Evolutionary conservation across 2,888 invertebrate genomes (phyloP).

Genomic region (Perizoma affinitatum): DNA sequence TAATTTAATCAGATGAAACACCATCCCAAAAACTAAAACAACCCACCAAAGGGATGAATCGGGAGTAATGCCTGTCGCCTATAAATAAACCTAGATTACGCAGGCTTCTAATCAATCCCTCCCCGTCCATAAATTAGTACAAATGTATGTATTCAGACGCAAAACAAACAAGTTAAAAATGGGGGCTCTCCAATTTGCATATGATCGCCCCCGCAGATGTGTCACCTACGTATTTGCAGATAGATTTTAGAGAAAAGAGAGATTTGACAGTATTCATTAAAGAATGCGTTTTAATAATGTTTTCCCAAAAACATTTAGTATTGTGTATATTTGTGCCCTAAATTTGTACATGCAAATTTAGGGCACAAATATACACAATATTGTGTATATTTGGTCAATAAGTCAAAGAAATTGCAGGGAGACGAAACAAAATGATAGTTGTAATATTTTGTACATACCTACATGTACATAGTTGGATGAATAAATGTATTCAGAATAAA

Average conservation of each 20-base stretch:
- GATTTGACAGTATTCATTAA: background rate
- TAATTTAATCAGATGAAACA: background rate
- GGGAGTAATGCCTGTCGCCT: slow-evolving; percentile 16
- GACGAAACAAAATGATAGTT: too few relatives aligned
- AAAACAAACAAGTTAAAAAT: slow-evolving; percentile 78
- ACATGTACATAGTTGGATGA: too few relatives aligned
- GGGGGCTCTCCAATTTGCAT: slow-evolving; percentile 78
- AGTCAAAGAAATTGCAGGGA: too few relatives aligned
- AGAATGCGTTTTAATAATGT: too few relatives aligned
- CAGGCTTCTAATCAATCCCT: slow-evolving; percentile 45
- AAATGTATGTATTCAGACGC: slow-evolving; percentile 54
- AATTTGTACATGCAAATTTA: too few relatives aligned
- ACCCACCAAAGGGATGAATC: slow-evolving; percentile 5
- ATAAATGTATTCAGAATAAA: too few relatives aligned
- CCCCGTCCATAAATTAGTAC: slow-evolving; percentile 45
- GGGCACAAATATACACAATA: too few relatives aligned
- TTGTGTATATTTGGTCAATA: too few relatives aligned
- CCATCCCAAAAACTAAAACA: slow-evolving; percentile 13
- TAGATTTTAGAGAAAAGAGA: slow-evolving; percentile 42
- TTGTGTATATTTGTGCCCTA: too few relatives aligned
- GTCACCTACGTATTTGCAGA: slow-evolving; percentile 40
- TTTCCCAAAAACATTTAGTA: too few relatives aligned
- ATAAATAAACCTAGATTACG: slow-evolving; percentile 42
- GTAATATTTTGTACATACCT: too few relatives aligned
- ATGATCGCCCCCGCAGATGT: slow-evolving; percentile 74